Evolutionary conservation across 2,113 vertebrate species (phyloP), one percentile per base, ranked within the genome.

Genomic region (Nyctereutes procyonoides): DNA sequence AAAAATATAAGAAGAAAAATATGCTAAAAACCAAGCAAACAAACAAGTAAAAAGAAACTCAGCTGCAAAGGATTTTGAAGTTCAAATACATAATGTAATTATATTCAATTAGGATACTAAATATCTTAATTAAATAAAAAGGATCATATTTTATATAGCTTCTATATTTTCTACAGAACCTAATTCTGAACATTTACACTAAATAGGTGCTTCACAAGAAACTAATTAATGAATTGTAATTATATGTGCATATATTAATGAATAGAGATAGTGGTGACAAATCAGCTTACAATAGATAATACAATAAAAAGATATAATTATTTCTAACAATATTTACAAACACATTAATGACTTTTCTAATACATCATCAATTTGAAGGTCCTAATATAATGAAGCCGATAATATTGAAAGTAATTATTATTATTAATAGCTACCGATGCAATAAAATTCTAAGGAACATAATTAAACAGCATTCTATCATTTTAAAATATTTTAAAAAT

Each of bases 241-340:
- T 88, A 67, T 1, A 73, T 43, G 7, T 80, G 32, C 0, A 22
- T 67, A 51, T 8, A 80, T 30, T 77, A 81, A 26, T 89, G 22
- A 95, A 83, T 83, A 14, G 2, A 93, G 30, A 71, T 91, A 12
- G 82, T 90, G 11, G 3, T 67, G 22, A 93, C 12, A 92, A 90
- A 53, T 93, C 20, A 69, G 3, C 13, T 79, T 56, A 15, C 6
- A 65, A 58, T 48, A 26, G 3, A 65, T 58, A 69, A 2, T 55
- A 26, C 28, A 92, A 92, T 90, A 83, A 71, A 94, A 82, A 20
- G 1, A 74, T 6, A 65, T 65, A 26, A 81, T 74, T 87, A 87
- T 79, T 74, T 92, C 5, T 92, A 76, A 35, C 5, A 91, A 14
- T 80, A 77, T 92, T 95, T 95, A 24, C 28, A 95, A 73, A 89